Evolutionary conservation across 1,140 invertebrate species (phyloP), one percentile per base, ranked within the genome.

Genomic region (Papilio machaon): DNA sequence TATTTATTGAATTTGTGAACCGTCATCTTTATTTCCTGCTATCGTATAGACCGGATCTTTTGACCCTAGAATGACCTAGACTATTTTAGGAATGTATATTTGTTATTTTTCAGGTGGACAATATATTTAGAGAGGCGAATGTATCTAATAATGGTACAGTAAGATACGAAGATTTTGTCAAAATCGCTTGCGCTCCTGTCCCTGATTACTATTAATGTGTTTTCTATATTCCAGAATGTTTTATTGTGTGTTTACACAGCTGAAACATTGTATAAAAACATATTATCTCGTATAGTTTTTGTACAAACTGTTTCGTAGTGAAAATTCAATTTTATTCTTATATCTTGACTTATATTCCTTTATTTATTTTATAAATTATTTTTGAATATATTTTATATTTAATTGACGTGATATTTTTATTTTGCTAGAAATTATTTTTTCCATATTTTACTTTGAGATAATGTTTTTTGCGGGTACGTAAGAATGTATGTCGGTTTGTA

Each of bases 91-190:
- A 58, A 64, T 30, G 67, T 43, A 49, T 79, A 30, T 60, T 15
- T 81, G 13, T 30, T 30, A 82, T 38, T 70, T 88, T 89, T 6
- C 88, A 95, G 95, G 98, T 99, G 54, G 98, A 99, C 87, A 97
- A 98, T 81, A 98, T 99, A 79, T 99, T 99, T 88, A 95, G 98
- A 19, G 99, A 99, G 93, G 98, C 98, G 0, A 98, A 99, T 91
- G 97, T 99, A 7, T 96, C 96, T 4, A 96, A 97, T 49, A 97
- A 96, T 88, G 98, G 97, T 19, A 96, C 96, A 13, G 97, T 99
- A 0, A 97, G 97, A 60, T 99, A 99, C 90, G 97, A 98, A 87
- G 98, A 99, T 89, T 99, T 99, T 94, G 97, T 99, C 0, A 98
- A 98, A 92, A 98, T 99, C 86, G 97, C 98, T 9, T 98, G 98